Percentiles rank a stretch among this genome's conserved stretches.
These are phyloP conservation scores for Sebastes nivosus DNA, from an alignment of 2,797 vertebrate genomes.

Conservation along the genomic window DNA sequence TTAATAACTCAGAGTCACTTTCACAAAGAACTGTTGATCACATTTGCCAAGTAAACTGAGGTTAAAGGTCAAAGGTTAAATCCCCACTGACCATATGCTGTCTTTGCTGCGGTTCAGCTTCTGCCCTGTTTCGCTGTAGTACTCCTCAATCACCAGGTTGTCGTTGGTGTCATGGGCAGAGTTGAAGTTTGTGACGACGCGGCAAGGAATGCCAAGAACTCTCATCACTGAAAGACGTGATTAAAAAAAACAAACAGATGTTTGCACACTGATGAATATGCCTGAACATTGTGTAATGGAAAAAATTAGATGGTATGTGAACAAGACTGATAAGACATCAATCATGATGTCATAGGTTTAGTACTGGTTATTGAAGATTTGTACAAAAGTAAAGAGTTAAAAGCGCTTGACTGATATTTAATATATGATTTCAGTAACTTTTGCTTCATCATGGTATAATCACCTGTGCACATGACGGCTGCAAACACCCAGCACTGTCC, in stretches of 20 bases:
- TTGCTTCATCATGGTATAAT: not conserved
- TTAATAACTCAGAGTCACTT: not conserved
- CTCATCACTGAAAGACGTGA: slow-evolving; percentile 83
- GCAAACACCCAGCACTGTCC: slow-evolving; percentile 95
- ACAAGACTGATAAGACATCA: not conserved
- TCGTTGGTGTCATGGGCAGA: slow-evolving; percentile 89
- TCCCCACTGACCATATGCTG: slow-evolving; percentile 86
- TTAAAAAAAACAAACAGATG: not conserved
- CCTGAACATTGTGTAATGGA: not conserved
- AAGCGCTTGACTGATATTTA: not conserved
- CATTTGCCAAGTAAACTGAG: not conserved
- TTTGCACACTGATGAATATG: not conserved
- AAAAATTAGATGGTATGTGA: not conserved
- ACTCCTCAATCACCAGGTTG: slow-evolving; percentile 89
- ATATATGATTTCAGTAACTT: not conserved
- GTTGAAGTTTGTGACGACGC: slow-evolving; percentile 88
- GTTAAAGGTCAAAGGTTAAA: not conserved
- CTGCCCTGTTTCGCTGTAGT: slow-evolving; percentile 81
- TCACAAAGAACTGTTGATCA: not conserved
- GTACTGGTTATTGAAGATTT: not conserved
- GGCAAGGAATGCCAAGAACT: slow-evolving; percentile 87
- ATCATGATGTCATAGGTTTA: not conserved
- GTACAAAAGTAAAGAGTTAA: not conserved
- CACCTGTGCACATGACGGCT: slow-evolving; percentile 92
- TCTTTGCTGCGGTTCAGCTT: slow-evolving; percentile 81